These are phyloP conservation scores for Hyperoodon ampullatus DNA, from an alignment of 2,113 vertebrate species.

Conservation along the genomic window DNA sequence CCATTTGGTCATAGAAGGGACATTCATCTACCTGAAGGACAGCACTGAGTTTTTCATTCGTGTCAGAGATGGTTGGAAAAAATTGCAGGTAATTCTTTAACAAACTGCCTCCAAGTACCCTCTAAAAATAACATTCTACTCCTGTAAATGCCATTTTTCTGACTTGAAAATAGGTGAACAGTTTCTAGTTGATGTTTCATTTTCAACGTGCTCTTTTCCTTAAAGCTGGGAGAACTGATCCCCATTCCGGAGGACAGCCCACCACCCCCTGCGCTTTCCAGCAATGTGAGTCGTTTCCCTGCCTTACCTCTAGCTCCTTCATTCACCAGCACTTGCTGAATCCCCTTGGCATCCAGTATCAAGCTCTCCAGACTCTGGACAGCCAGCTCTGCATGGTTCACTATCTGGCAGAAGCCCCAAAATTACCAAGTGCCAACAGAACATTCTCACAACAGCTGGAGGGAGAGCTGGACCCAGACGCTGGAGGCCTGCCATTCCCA, in stretches of 20 bases:
- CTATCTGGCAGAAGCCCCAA: background rate
- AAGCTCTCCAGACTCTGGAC: background rate
- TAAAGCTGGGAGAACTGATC: constrained; percentile 93
- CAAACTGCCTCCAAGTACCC: background rate
- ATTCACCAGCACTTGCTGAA: background rate
- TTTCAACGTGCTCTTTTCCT: constrained; percentile 56
- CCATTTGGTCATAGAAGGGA: constrained; percentile 89
- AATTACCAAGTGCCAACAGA: background rate
- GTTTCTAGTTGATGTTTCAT: background rate
- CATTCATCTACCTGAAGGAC: constrained; percentile 88
- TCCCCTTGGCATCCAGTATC: background rate
- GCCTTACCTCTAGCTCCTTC: background rate
- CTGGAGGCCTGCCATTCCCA: background rate
- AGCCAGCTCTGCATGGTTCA: background rate
- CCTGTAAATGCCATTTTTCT: background rate
- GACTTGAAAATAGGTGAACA: background rate
- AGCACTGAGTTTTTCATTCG: constrained; percentile 92
- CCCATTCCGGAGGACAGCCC: constrained; percentile 87
- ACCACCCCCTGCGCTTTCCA: constrained; percentile 85
- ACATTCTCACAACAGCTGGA: background rate
- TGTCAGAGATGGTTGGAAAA: constrained; percentile 94
- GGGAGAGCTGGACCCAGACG: background rate
- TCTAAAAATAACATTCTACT: background rate
- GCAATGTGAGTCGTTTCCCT: constrained; percentile 82
- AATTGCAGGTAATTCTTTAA: constrained; percentile 89